Percentiles rank a stretch among this genome's conserved stretches.
phyloP scores from a whole-genome alignment of 2,797 vertebrate species.

The Naso thynnoides region DNA sequence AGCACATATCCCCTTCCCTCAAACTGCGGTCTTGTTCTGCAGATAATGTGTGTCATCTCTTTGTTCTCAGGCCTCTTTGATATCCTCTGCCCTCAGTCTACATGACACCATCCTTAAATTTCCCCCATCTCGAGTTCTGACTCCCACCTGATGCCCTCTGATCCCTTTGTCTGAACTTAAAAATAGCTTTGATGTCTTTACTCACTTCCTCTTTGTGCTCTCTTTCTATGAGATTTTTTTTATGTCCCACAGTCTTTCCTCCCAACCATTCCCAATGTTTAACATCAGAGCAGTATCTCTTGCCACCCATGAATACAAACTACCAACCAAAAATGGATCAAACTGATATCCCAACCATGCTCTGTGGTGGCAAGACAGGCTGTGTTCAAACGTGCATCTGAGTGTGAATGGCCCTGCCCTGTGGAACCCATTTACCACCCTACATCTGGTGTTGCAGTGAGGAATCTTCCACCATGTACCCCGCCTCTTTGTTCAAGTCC shows the following conservation, averaged over 20 bases:
- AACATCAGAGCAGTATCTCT: constrained; percentile 61
- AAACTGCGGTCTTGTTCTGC: constrained; percentile 48
- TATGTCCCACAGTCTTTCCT: constrained; percentile 44
- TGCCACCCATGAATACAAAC: constrained; percentile 66
- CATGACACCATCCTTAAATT: constrained; percentile 60
- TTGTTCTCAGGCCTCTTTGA: constrained; percentile 83
- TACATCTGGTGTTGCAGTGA: constrained; percentile 29
- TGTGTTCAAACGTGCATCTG: constrained; percentile 30
- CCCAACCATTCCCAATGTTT: constrained; percentile 39
- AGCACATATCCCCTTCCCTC: constrained; percentile 48
- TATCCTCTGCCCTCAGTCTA: constrained; percentile 67
- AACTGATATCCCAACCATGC: constrained; percentile 49
- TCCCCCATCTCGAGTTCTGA: constrained; percentile 60
- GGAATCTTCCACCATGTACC: constrained; percentile 34
- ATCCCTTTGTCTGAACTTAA: constrained; percentile 63
- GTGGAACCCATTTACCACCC: constrained; percentile 32
- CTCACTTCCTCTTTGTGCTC: constrained; percentile 42
- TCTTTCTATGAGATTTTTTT: constrained; percentile 50
- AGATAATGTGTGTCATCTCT: constrained; percentile 72
- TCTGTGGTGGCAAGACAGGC: constrained; percentile 38
- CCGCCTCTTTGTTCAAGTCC: constrained; percentile 25
- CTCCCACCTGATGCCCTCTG: constrained; percentile 61
- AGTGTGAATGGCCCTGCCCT: constrained; percentile 41
- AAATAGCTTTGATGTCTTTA: constrained; percentile 71
- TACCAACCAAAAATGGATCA: constrained; percentile 68